Evolutionary conservation across 2,888 invertebrate genomes (phyloP).

Genomic region (Rapana venosa): DNA sequence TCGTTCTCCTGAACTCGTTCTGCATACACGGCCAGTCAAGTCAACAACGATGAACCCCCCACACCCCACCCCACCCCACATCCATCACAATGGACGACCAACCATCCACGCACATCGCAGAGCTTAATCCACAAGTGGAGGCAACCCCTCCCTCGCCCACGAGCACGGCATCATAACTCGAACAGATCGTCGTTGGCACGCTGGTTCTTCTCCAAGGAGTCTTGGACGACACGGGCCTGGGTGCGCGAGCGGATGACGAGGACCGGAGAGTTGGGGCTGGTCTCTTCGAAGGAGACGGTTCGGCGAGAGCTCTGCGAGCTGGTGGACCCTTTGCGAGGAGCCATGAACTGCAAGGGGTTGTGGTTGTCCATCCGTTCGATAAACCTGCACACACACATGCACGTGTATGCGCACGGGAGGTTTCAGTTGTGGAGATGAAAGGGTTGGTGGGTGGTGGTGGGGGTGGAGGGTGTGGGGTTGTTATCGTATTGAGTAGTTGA

Average conservation of each 20-base stretch:
- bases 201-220: slow-evolving; percentile 58
- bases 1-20: too few species aligned
- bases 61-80: too few species aligned
- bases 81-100: too few species aligned
- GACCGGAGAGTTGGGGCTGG: slow-evolving; percentile 59
- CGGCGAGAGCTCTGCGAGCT: slow-evolving; percentile 54
- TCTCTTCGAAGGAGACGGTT: slow-evolving; percentile 52
- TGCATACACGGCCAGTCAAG: too few species aligned
- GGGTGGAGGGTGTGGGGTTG: too few species aligned
- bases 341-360: slow-evolving; percentile 48
- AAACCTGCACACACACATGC: slow-evolving; percentile 28
- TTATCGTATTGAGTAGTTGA: too few species aligned
- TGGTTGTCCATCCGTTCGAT: slow-evolving; percentile 35
- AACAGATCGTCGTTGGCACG: slow-evolving; percentile 63
- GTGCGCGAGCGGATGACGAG: slow-evolving; percentile 66
- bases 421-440: too few species aligned
- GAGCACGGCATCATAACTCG: slow-evolving; percentile 65
- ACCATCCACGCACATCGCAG: too few species aligned
- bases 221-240: slow-evolving; percentile 56
- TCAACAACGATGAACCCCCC: too few species aligned
- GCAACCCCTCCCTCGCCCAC: too few species aligned
- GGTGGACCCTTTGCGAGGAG: slow-evolving; percentile 49
- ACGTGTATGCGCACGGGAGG: background rate
- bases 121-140: too few species aligned
- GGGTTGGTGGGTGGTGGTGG: too few species aligned